A percentile compares a stretch with the other conserved stretches of the same genome.
These are phyloP conservation scores for Campoplex nolae DNA, from an alignment of 2,888 invertebrate genomes.

Conservation along the genomic window DNA sequence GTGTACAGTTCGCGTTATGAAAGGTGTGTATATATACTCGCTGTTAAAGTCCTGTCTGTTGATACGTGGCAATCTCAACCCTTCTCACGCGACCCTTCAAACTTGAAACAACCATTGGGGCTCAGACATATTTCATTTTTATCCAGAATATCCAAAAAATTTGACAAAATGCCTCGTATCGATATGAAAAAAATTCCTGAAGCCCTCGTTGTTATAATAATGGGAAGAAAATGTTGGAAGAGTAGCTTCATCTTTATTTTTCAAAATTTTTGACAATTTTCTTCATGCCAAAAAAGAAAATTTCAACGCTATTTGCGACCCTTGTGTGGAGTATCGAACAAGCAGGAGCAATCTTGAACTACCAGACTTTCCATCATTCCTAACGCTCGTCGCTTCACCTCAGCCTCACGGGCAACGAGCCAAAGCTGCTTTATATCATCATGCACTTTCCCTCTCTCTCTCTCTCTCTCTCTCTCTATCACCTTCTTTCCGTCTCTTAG, in stretches of 20 bases:
- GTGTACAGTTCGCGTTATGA: conserved; percentile 56
- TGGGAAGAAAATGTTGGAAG: neutral
- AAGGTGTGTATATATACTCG: neutral
- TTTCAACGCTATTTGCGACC: neutral
- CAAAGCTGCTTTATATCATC: conserved; percentile 60
- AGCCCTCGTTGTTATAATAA: neutral
- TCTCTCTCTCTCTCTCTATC: conserved; percentile 85
- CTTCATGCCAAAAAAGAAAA: neutral
- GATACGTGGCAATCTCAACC: neutral
- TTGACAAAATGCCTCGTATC: neutral
- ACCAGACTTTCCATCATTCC: conserved; percentile 41
- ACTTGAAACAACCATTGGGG: neutral
- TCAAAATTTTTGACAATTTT: neutral
- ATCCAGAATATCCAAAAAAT: neutral
- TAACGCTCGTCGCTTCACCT: neutral
- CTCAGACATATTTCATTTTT: neutral
- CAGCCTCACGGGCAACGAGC: conserved; percentile 68
- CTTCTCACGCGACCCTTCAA: neutral
- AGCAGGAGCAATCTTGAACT: conserved; percentile 48
- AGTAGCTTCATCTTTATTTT: neutral
- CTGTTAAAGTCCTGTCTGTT: no score
- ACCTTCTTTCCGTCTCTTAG: conserved; percentile 71
- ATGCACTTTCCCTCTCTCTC: neutral
- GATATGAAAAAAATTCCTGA: neutral
- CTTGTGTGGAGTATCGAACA: conserved; percentile 49